Evolutionary conservation across 2,113 vertebrate genomes (phyloP), one percentile per base, ranked within the genome.

Genomic region (Charadrius vociferus): DNA sequence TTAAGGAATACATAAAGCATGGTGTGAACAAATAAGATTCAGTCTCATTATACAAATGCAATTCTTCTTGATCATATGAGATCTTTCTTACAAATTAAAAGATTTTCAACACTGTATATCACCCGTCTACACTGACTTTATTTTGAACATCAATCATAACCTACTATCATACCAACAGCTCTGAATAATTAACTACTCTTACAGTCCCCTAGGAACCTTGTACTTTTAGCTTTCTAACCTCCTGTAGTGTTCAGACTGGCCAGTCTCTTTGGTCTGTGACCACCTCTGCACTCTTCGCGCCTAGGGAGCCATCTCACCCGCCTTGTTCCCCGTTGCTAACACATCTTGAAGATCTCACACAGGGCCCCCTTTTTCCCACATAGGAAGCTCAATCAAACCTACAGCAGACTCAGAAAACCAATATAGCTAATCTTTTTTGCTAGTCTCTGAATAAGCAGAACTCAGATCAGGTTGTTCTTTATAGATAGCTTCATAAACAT

Each of bases 191-290:
- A 63, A 47, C 29, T 82, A 36, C 20, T 47, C 23, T 52, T 47
- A 18, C 3, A 86, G 37, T 65, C 32, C 29, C 26, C 15, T 34
- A 71, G 41, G n/a, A 82, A 55, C 30, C 58, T 19, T 30, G 14
- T n/a, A 39, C 19, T 78, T 90, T 19, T 49, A 74, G 21, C 47
- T 79, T 80, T 83, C 56, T 36, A 30, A 13, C 34, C 39, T 81
- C 41, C 41, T 79, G 14, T 36, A 78, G 21, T 0, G 0, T 67
- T 89, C 58, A 77, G 32, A 45, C 23, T 18, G 10, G 43, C 10
- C 22, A 59, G 32, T 39, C 11, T 55, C 9, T 74, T 39, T 78
- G 36, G 18, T 78, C 32, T 79, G 37, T 1, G 1, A 27, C 21
- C 16, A 53, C 30, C 14, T 58, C 43, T 30, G 19, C 27, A 23